Conservation (phyloP, 2,888 invertebrate species). For the Drosophila neotestacea region DNA sequence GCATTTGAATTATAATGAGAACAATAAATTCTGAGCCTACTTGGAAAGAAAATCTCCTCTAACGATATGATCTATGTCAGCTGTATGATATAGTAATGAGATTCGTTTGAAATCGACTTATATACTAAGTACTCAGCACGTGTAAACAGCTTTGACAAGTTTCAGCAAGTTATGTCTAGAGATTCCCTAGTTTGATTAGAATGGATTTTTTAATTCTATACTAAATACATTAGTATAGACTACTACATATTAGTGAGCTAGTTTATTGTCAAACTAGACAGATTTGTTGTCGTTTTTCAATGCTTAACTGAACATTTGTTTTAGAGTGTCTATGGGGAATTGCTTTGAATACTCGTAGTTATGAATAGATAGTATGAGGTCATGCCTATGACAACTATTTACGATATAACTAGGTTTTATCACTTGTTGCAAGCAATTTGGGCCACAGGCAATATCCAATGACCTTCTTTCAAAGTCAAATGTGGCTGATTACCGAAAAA, state of each 20-base stretch:
- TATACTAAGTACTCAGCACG: too few relatives aligned
- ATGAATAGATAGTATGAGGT: constrained; percentile 19
- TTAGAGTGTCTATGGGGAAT: background rate
- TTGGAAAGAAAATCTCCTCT: too few relatives aligned
- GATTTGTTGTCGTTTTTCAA: background rate
- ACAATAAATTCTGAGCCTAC: too few relatives aligned
- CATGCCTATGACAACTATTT: constrained; percentile 10
- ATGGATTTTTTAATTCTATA: background rate
- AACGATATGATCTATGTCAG: too few relatives aligned
- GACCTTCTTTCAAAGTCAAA: constrained; percentile 78
- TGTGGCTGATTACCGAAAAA: constrained; percentile 33
- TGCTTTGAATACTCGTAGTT: background rate
- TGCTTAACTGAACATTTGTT: background rate
- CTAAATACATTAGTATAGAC: background rate
- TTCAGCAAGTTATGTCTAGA: background rate
- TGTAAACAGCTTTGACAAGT: background rate
- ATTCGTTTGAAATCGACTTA: background rate
- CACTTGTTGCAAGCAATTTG: constrained; percentile 54
- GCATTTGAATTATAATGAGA: too few relatives aligned
- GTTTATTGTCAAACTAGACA: background rate
- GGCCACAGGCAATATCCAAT: constrained; percentile 28
- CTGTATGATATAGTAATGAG: background rate
- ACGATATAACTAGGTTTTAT: background rate
- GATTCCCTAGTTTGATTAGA: background rate
- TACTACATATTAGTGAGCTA: background rate